A percentile compares a stretch with the other conserved stretches of the same genome.
These are phyloP conservation scores for Kryphioiulus occultus DNA, from an alignment of 2,888 invertebrate genomes.

Conservation along the genomic window DNA sequence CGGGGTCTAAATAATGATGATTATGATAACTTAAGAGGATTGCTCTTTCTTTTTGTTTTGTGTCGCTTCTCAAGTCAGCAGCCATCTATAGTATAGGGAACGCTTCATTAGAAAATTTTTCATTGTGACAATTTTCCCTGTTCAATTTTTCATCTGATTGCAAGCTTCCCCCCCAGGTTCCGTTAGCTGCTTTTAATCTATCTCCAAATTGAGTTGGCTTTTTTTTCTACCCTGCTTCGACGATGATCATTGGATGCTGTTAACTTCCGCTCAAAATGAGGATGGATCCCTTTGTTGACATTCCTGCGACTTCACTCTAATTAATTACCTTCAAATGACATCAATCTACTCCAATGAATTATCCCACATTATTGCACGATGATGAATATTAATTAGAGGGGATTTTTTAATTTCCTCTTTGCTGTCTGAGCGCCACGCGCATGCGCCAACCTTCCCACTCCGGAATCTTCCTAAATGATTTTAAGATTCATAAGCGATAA, in stretches of 20 bases:
- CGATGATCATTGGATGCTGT: constrained; percentile 25
- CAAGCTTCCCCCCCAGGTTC: neutral
- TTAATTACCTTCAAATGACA: constrained; percentile 35
- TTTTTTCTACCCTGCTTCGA: neutral
- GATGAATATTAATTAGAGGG: constrained; percentile 30
- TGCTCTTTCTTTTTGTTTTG: neutral
- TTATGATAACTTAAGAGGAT: neutral
- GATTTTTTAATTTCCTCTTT: constrained; percentile 28
- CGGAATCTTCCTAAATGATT: neutral
- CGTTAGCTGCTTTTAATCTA: constrained; percentile 2
- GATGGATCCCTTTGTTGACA: constrained; percentile 31
- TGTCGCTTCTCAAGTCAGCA: neutral
- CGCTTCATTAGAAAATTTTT: neutral
- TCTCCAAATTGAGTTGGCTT: constrained; percentile 21
- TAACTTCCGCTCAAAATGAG: constrained; percentile 19
- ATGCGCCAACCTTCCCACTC: neutral
- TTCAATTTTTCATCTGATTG: constrained; percentile 28
- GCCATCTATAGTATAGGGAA: neutral
- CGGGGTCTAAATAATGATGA: neutral
- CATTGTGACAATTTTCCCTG: constrained; percentile 4
- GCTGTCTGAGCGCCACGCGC: neutral
- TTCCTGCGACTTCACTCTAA: constrained; percentile 30
- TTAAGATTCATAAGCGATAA: neutral
- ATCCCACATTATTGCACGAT: constrained; percentile 35
- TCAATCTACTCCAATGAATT: constrained; percentile 11